A percentile compares a stretch with the other conserved stretches of the same genome.
phyloP scores from a whole-genome alignment of 2,888 invertebrate species.

The Deladenus siricidicola region DNA sequence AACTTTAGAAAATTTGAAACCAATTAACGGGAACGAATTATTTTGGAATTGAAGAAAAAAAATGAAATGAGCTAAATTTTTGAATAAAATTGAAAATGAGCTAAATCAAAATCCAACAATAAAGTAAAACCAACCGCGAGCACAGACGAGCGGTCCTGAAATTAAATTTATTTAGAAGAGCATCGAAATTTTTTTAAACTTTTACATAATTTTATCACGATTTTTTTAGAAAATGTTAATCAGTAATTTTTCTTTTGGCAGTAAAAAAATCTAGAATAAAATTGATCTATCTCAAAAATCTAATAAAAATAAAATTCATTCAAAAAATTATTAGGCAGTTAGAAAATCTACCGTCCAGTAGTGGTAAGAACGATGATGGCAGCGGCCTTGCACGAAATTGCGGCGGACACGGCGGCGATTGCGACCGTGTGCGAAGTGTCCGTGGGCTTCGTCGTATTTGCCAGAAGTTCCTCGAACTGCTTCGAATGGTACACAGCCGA shows the following conservation, averaged over 20 bases:
- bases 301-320: too few relatives aligned
- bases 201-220: too few relatives aligned
- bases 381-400: conserved; percentile 76
- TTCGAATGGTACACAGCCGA: conserved; percentile 87
- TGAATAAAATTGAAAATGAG: too few relatives aligned
- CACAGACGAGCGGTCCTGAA: conserved; percentile 74
- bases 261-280: too few relatives aligned
- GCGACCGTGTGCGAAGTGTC: conserved; percentile 85
- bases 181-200: neutral
- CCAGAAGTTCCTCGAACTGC: conserved; percentile 70
- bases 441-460: conserved; percentile 58
- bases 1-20: too few relatives aligned
- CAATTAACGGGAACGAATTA: too few relatives aligned
- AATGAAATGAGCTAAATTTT: neutral
- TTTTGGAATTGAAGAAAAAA: neutral
- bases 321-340: neutral
- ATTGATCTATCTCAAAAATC: too few relatives aligned
- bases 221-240: too few relatives aligned
- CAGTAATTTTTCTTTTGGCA: too few relatives aligned
- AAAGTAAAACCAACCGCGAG: conserved; percentile 59
- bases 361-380: conserved; percentile 84
- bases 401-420: conserved; percentile 87
- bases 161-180: neutral
- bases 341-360: conserved; percentile 55
- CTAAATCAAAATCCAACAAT: neutral